Base-by-base conservation (phyloP, 2,113 vertebrate genomes). In the Corythoichthys intestinalis region DNA sequence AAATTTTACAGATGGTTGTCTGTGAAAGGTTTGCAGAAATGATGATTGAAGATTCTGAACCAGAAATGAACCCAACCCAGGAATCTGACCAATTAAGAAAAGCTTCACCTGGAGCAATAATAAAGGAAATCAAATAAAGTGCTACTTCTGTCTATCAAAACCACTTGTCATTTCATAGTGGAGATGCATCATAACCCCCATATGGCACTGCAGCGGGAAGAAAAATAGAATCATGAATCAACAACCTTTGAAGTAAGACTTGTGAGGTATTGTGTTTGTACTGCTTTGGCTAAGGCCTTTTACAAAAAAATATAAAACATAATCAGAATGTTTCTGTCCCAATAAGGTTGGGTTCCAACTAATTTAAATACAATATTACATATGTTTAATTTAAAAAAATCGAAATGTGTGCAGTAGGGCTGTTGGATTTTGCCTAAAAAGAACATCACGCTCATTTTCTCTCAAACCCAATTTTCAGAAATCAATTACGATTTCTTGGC, bases 211-310 rank as follows among this genome's bases (percentile, higher is more conserved):
- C 69, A 67, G 64, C 73, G 62, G 68, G 71, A 81, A 83, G 80
- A 90, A 87, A 81, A 86, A 89, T 85, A 71, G 82, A 67, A 67
- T 74, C 76, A 73, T 66, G 73, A 80, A 84, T 82, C 80, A 82
- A 83, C 58, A 44, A 44, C 76, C 85, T 89, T 87, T 89, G 86
- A 87, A 89, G 83, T 62, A 66, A 81, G 78, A 85, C 82, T 87
- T 86, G 80, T 74, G 67, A 85, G 78, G 69, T 79, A 73, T 66
- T 34, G 20, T 82, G 82, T 85, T 84, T 83, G 74, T 79, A 73
- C 74, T 9, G 37, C 37, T 41, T 39, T 39, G 77, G 66, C 74
- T 69, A 77, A 83, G 83, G 41, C 6, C 41, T 44, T 5, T 44
- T 44, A 44, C 41, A 4, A 44, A 44, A 5, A 44, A 44, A 7